Percentiles rank a stretch among this genome's conserved stretches.
These are phyloP conservation scores for Gymnobelideus leadbeateri DNA, from an alignment of 2,113 vertebrate genomes.

Conservation along the genomic window DNA sequence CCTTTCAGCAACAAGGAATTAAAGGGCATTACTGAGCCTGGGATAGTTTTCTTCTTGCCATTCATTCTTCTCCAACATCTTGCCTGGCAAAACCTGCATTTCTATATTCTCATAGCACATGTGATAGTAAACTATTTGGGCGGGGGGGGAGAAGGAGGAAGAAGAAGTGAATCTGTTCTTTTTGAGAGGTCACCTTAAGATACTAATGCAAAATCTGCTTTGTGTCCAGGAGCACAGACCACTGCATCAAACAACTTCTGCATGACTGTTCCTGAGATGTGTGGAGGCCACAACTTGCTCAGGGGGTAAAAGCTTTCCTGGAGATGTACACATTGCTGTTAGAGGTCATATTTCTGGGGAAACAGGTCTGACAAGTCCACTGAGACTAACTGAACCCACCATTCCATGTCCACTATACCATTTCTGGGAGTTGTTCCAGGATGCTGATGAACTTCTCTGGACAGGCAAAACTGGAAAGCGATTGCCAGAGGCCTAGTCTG, in stretches of 20 bases:
- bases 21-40: not conserved
- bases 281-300: conserved; percentile 44
- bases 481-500: conserved; percentile 58
- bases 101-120: conserved; percentile 24
- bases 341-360: conserved; percentile 62
- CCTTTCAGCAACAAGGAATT: conserved; percentile 36
- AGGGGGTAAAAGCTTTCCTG: conserved; percentile 49
- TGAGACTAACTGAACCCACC: conserved; percentile 67
- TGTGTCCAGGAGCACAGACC: conserved; percentile 45
- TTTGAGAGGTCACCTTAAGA: conserved; percentile 45
- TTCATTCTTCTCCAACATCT: conserved; percentile 16
- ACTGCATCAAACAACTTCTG: conserved; percentile 29
- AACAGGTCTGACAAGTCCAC: conserved; percentile 64
- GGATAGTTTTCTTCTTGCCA: not conserved
- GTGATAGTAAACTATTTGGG: too few species aligned
- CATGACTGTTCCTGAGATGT: conserved; percentile 52
- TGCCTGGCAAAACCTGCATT: not conserved
- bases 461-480: conserved; percentile 52
- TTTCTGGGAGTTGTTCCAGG: conserved; percentile 30
- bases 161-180: conserved; percentile 1
- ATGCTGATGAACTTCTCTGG: conserved; percentile 30
- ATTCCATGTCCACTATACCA: conserved; percentile 17
- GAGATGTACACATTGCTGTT: conserved; percentile 48
- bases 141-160: too few species aligned
- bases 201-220: conserved; percentile 49